Percentiles rank a stretch among this genome's conserved stretches.
Conservation (phyloP, 2,888 invertebrate genomes). For the Drosophila hamatofila region DNA sequence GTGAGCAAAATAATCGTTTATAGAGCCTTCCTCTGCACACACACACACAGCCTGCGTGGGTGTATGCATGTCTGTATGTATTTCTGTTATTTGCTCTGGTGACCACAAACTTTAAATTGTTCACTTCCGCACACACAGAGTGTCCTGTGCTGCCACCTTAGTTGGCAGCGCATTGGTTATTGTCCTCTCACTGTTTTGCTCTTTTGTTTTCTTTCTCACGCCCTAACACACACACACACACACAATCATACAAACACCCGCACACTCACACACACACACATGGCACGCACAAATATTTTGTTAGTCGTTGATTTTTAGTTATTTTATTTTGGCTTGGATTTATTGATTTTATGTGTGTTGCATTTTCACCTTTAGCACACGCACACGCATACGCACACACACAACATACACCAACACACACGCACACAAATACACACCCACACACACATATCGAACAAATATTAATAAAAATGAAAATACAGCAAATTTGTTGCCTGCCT, state of each 20-base stretch:
- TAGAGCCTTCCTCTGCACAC: slow-evolving; percentile 23
- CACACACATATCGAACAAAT: slow-evolving; percentile 20
- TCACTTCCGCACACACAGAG: slow-evolving; percentile 69
- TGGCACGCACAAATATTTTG: slow-evolving; percentile 55
- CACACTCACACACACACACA: slow-evolving; percentile 22
- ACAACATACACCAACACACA: slow-evolving; percentile 20
- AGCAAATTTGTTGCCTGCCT: slow-evolving; percentile 14
- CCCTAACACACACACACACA: slow-evolving; percentile 34
- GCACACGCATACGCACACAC: slow-evolving; percentile 28
- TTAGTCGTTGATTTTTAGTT: slow-evolving; percentile 64
- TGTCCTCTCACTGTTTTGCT: slow-evolving; percentile 57
- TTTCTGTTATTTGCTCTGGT: slow-evolving; percentile 34
- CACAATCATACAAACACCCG: slow-evolving; percentile 1
- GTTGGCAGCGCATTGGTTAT: slow-evolving; percentile 9
- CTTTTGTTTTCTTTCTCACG: slow-evolving; percentile 65
- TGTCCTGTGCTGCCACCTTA: slow-evolving; percentile 52
- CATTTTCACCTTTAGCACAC: slow-evolving; percentile 64
- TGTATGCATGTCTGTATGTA: slow-evolving; percentile 13
- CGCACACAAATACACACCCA: slow-evolving; percentile 24
- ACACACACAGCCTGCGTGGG: background rate
- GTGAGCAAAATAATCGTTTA: slow-evolving; percentile 56
- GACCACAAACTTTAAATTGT: slow-evolving; percentile 70
- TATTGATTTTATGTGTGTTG: slow-evolving; percentile 78
- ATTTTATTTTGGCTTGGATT: slow-evolving; percentile 78
- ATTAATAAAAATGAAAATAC: slow-evolving; percentile 24